phyloP scores from a whole-genome alignment of 1,140 invertebrate species.

The Conus betulinus region DNA sequence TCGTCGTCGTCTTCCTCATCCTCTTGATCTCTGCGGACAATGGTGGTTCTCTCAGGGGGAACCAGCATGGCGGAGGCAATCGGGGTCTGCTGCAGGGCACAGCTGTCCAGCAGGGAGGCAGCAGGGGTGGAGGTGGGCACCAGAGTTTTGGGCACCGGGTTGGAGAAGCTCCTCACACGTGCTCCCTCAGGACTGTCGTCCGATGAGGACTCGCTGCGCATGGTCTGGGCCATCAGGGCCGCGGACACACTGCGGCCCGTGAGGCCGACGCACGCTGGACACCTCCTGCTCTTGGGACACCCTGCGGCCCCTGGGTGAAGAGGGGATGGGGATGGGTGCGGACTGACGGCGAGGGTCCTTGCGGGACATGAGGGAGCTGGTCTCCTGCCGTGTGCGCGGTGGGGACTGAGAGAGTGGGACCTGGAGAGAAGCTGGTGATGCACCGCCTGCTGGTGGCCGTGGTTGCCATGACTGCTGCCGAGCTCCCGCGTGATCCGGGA shows the following conservation, averaged over 20 bases:
- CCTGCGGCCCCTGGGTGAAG: background rate
- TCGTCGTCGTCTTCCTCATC: slow-evolving; percentile 30
- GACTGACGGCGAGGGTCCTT: slow-evolving; percentile 33
- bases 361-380: slow-evolving; percentile 36
- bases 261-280: slow-evolving; percentile 40
- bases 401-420: slow-evolving; percentile 33
- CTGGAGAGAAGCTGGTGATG: slow-evolving; percentile 33
- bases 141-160: slow-evolving; percentile 66
- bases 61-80: slow-evolving; percentile 58
- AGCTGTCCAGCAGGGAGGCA: slow-evolving; percentile 55
- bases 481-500: slow-evolving; percentile 4
- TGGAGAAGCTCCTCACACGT: slow-evolving; percentile 53
- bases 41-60: slow-evolving; percentile 49
- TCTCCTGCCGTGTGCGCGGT: slow-evolving; percentile 31
- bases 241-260: slow-evolving; percentile 55
- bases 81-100: slow-evolving; percentile 37
- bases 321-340: slow-evolving; percentile 24
- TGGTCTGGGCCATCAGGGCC: slow-evolving; percentile 19
- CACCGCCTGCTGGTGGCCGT: slow-evolving; percentile 37
- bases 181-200: slow-evolving; percentile 42
- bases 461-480: slow-evolving; percentile 11
- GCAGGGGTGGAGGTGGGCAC: slow-evolving; percentile 63
- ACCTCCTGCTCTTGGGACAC: background rate
- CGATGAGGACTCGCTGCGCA: slow-evolving; percentile 43
- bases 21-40: background rate